Conservation (phyloP, 2,113 vertebrate genomes). For the Microcebus griseorufus region DNA sequence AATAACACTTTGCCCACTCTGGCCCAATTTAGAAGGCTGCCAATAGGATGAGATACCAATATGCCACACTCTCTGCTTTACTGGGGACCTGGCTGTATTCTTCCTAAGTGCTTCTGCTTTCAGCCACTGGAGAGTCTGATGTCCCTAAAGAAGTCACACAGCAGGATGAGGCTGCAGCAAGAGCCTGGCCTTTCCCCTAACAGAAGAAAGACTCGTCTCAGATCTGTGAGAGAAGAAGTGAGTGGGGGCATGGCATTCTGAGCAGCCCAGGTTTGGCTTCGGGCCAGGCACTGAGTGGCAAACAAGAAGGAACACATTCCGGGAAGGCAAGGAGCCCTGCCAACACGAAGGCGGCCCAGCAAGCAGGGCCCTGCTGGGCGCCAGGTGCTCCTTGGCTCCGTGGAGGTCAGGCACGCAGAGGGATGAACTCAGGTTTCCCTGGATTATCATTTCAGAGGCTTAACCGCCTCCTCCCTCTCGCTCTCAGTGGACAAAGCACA, state of each 20-base stretch:
- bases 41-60: neutral
- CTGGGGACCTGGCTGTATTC: neutral
- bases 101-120: neutral
- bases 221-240: conserved; percentile 8
- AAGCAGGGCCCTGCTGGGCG: conserved; percentile 28
- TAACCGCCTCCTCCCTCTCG: neutral
- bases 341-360: neutral
- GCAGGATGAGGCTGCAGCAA: neutral
- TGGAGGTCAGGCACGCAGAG: neutral
- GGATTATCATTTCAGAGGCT: conserved; percentile 10
- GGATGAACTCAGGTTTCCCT: conserved; percentile 8
- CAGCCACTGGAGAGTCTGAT: neutral
- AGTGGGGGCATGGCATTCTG: conserved; percentile 55
- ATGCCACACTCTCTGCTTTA: neutral
- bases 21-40: conserved; percentile 53
- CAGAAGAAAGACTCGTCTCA: neutral
- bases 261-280: conserved; percentile 63
- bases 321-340: conserved; percentile 62
- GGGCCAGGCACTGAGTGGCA: conserved; percentile 62
- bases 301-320: conserved; percentile 78
- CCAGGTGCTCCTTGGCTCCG: conserved; percentile 58
- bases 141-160: neutral
- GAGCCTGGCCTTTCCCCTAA: neutral
- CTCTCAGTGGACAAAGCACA: neutral
- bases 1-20: conserved; percentile 52